Base-by-base conservation (phyloP, 2,797 vertebrate genomes). In the Buceros bicornis region DNA sequence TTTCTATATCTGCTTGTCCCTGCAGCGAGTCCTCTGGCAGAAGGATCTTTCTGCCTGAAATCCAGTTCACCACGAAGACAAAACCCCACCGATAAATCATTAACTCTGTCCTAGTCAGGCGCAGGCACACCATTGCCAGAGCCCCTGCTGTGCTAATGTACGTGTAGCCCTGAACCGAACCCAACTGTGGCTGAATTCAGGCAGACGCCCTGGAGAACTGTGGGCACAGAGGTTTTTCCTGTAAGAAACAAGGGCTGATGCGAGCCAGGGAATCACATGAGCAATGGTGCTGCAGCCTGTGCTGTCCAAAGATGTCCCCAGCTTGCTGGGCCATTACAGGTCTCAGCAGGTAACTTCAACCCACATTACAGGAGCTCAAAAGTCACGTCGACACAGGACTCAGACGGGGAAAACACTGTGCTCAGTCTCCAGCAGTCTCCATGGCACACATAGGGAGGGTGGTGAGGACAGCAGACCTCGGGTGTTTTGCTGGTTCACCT, bases 381-480 rank as follows among this genome's bases (percentile, higher is more conserved):
- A 67, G 11, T 25, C 37, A 40, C 37, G 37, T 40, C 40, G 65
- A 0, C 33, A 35, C 45, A 25, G 26, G 16, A 17, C 25, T 57
- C 1, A 0, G 33, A 4, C 16, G 13, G 22, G 28, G n/a, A 82
- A 81, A 66, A 26, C 0, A 0, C 45, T 22, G 7, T 8, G 16
- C 22, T 79, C 45, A 16, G 28, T 5, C 11, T 69, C n/a, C 26
- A 62, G 61, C 28, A 28, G 7, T 16, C 61, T 45, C 53, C 60
- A 51, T 1, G 3, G 45, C 24, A 51, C 31, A 8, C 33, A 7
- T 0, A 6, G 14, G 31, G 20, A 40, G 29, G 28, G 18, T 26
- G 33, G 48, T 4, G 28, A 67, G 50, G 21, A 33, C n/a, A 66
- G 29, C 24, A 45, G 51, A 29, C 20, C 26, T 51, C 31, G 8